A percentile compares a stretch with the other conserved stretches of the same genome.
Conservation (phyloP, 2,113 vertebrate species). For the Ceratotherium simum region DNA sequence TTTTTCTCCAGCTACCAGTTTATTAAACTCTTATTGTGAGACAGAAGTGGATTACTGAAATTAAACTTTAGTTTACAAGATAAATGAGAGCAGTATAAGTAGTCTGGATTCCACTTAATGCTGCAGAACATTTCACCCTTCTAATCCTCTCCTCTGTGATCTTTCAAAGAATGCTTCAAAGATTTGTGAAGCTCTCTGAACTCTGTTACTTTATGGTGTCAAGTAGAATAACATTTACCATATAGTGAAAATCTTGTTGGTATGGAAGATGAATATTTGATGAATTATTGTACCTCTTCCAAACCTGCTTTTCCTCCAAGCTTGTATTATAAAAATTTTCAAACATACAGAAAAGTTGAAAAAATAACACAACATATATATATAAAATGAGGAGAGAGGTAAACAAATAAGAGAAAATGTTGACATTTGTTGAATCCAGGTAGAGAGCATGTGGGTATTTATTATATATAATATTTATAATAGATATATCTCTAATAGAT, state of each 20-base stretch:
- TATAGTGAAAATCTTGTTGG: background rate
- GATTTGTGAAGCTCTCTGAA: background rate
- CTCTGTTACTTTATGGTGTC: background rate
- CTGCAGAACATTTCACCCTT: background rate
- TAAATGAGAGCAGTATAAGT: background rate
- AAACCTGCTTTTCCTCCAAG: background rate
- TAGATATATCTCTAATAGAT: background rate
- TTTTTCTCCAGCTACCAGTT: background rate
- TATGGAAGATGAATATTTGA: background rate
- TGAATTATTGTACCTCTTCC: background rate
- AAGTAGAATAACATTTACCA: background rate
- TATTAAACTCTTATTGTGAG: constrained; percentile 14
- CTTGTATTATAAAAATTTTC: constrained; percentile 7
- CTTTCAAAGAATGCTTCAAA: constrained; percentile 41
- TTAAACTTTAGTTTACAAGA: background rate
- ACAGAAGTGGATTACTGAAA: background rate
- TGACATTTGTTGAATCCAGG: background rate
- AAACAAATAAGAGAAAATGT: background rate
- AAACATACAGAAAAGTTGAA: background rate
- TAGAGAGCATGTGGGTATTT: background rate
- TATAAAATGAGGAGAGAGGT: background rate
- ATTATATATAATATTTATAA: background rate
- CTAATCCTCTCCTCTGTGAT: background rate
- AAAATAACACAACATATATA: background rate
- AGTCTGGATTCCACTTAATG: background rate